These are phyloP conservation scores for Hemicentrotus pulcherrimus DNA, from an alignment of 35 echinoderm and acorn worm genomes.

Conservation along the genomic window DNA sequence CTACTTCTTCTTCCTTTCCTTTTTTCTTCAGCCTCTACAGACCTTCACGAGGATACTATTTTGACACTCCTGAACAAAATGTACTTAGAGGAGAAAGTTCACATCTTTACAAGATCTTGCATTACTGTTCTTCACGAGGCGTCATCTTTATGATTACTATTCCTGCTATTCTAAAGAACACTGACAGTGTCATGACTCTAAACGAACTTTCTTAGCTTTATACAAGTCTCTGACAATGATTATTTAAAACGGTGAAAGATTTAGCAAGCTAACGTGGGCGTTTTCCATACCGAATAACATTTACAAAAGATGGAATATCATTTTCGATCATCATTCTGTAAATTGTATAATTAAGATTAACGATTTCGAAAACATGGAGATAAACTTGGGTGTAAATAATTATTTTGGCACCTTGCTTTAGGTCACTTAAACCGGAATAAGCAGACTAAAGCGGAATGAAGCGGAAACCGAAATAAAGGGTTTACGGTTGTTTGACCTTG, in stretches of 20 bases:
- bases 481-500: slow-evolving; percentile 39
- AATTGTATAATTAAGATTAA: not conserved
- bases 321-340: not conserved
- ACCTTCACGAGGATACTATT: too few species aligned
- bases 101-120: not conserved
- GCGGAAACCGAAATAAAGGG: slow-evolving; percentile 23
- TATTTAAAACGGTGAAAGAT: not conserved
- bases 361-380: not conserved
- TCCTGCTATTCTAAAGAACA: not conserved
- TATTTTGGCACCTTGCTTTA: not conserved
- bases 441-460: not conserved
- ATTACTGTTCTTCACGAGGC: not conserved
- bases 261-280: not conserved
- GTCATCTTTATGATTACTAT: not conserved
- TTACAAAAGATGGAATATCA: not conserved
- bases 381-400: not conserved
- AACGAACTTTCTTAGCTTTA: not conserved
- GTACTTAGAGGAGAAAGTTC: not conserved
- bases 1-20: not conserved
- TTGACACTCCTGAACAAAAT: too few species aligned
- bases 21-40: not conserved
- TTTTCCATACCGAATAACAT: not conserved
- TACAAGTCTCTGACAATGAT: not conserved
- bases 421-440: not conserved
- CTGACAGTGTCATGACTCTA: not conserved